Evolutionary conservation across 2,888 invertebrate species (phyloP).

Genomic region (Clitarchus hookeri): DNA sequence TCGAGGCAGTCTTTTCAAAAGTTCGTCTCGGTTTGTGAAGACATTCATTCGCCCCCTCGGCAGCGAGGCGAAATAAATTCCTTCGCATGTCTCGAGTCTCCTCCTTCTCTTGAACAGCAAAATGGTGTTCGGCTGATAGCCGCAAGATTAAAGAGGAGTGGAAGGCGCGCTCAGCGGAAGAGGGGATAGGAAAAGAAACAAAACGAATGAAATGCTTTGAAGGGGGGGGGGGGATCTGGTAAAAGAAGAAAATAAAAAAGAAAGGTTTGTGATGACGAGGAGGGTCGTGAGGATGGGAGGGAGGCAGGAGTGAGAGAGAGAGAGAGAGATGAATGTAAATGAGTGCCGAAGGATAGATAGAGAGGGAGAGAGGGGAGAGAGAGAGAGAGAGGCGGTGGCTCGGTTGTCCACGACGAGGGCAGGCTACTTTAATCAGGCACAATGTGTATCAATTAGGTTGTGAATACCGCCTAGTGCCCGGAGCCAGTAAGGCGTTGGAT

Average conservation of each 20-base stretch:
- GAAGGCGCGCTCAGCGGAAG: neutral
- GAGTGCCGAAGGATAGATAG: neutral
- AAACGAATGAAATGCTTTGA: no score
- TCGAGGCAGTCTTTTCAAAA: neutral
- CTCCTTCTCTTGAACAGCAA: neutral
- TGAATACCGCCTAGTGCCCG: constrained; percentile 7
- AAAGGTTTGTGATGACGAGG: no score
- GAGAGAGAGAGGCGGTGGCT: neutral
- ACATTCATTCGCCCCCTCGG: neutral
- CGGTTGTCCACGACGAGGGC: neutral
- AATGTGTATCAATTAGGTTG: constrained; percentile 31
- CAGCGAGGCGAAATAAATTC: constrained; percentile 1
- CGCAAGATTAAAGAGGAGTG: constrained; percentile 1
- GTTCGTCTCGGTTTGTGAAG: constrained; percentile 1
- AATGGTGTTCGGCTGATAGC: constrained; percentile 14
- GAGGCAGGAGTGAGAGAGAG: neutral
- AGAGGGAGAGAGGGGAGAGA: neutral
- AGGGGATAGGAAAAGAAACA: no score
- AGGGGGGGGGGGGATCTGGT: neutral
- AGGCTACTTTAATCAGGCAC: constrained; percentile 30
- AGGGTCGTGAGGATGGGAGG: neutral
- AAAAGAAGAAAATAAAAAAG: no score
- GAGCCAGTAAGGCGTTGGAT: neutral
- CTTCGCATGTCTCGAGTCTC: neutral
- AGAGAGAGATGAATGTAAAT: neutral